phyloP scores from a whole-genome alignment of 2,113 vertebrate genomes.

The Psilopogon haemacephalus region DNA sequence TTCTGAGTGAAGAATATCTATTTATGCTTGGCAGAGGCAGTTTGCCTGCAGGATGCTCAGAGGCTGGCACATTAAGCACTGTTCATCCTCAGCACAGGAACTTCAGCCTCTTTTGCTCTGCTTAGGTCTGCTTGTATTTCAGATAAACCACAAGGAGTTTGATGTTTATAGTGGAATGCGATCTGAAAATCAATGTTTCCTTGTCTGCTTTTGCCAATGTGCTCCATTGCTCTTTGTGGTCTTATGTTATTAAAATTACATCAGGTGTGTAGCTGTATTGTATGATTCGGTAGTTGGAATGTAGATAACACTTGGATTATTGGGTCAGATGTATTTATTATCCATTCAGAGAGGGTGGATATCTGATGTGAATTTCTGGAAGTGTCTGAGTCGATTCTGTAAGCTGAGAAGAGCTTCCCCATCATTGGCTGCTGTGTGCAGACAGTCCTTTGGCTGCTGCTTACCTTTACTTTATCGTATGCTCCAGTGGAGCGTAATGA shows the following conservation, averaged over 20 bases:
- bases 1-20: constrained; percentile 1
- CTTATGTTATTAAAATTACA: constrained; percentile 70
- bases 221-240: constrained; percentile 59
- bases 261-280: constrained; percentile 57
- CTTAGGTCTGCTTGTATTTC: constrained; percentile 50
- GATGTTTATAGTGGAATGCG: constrained; percentile 53
- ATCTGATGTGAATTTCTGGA: constrained; percentile 70
- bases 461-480: constrained; percentile 16
- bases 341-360: constrained; percentile 54
- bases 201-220: constrained; percentile 47
- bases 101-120: not conserved
- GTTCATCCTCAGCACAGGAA: constrained; percentile 5
- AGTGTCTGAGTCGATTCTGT: constrained; percentile 57
- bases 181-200: constrained; percentile 66
- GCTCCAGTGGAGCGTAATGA: constrained; percentile 56
- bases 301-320: constrained; percentile 66
- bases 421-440: constrained; percentile 7
- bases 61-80: not conserved
- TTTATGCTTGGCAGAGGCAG: not conserved
- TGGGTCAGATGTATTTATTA: constrained; percentile 65
- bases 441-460: constrained; percentile 4
- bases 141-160: constrained; percentile 41
- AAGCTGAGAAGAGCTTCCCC: constrained; percentile 42
- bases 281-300: constrained; percentile 56
- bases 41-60: not conserved